phyloP scores from a whole-genome alignment of 1,140 invertebrate genomes.

The Heliconius nattereri region DNA sequence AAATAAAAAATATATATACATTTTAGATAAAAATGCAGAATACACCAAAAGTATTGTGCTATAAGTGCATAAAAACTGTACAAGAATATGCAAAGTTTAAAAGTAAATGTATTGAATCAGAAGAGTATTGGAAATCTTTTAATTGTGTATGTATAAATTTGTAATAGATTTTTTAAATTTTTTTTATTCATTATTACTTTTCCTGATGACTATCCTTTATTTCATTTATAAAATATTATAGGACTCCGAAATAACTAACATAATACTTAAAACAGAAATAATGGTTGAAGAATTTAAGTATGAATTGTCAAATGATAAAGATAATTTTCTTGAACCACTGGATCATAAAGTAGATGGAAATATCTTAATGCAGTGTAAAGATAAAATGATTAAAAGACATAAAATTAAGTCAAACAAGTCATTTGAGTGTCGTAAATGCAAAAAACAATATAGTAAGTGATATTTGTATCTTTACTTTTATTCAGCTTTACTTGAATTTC shows the following conservation, averaged over 20 bases:
- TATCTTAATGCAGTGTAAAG: background rate
- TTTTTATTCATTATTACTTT: no score
- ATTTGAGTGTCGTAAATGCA: background rate
- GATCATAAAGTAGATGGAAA: background rate
- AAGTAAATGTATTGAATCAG: slow-evolving; percentile 28
- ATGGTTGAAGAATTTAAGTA: background rate
- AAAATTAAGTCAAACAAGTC: background rate
- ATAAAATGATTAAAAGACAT: background rate
- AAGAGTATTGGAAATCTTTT: slow-evolving; percentile 25
- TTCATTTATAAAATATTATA: background rate
- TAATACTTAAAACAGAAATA: background rate
- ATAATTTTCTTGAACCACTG: background rate
- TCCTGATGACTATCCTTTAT: background rate
- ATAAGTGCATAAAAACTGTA: slow-evolving; percentile 18
- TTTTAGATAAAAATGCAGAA: slow-evolving; percentile 17
- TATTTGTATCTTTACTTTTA: background rate
- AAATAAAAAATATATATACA: background rate
- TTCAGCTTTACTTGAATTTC: no score
- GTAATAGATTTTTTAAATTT: background rate
- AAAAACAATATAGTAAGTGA: background rate
- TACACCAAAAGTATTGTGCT: slow-evolving; percentile 19
- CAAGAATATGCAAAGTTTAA: slow-evolving; percentile 32
- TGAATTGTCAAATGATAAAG: background rate
- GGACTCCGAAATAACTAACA: background rate
- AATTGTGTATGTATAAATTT: background rate